Base-by-base conservation (phyloP, 2,888 invertebrate genomes). In the Dascillus cervinus region DNA sequence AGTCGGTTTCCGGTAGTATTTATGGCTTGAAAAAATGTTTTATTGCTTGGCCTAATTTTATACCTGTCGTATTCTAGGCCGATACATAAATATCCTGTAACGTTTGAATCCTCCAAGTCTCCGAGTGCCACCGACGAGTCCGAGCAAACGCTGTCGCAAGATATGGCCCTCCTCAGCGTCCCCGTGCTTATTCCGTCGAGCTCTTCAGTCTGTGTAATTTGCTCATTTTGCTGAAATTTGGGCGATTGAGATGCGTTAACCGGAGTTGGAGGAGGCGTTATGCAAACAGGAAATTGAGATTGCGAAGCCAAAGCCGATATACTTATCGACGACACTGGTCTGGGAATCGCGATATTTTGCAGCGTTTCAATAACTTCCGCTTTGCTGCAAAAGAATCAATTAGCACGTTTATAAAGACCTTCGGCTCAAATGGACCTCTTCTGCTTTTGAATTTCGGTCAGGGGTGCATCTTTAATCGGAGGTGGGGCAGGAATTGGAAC, bases 121-220 rank as follows among this genome's bases (percentile, higher is more conserved):
- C 75, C 77, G 13, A 82, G 67, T 11, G 75, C 72, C 1, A 84
- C 77, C 1, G 83, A 83, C 1, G 83, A 82, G 49, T 86, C 85
- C 1, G 85, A 85, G 48, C 79, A 82, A 12, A 87, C 80, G 26
- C 84, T 85, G 51, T 86, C 86, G 56, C 83, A 86, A 12, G 84
- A 84, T 47, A 82, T 70, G 1, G 84, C 85, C 37, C 82, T 63
- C 46, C 75, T 71, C 32, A 81, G 63, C 17, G 58, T 59, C 1
- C 66, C 52, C 2, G 64, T 48, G 12, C 48, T 30, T 29, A 55
- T 47, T 26, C 48, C 48, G 33, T 59, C 59, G 15, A 44, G 48
- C 13, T 53, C 56, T 22, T 52, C 52, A 9, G 38, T 39, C 39
- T 41, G 41, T 4, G 35, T 32, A 28, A 32, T 29, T 26, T 31